These are phyloP conservation scores for Takifugu bimaculatus DNA, from an alignment of 2,113 vertebrate genomes.

Conservation along the genomic window DNA sequence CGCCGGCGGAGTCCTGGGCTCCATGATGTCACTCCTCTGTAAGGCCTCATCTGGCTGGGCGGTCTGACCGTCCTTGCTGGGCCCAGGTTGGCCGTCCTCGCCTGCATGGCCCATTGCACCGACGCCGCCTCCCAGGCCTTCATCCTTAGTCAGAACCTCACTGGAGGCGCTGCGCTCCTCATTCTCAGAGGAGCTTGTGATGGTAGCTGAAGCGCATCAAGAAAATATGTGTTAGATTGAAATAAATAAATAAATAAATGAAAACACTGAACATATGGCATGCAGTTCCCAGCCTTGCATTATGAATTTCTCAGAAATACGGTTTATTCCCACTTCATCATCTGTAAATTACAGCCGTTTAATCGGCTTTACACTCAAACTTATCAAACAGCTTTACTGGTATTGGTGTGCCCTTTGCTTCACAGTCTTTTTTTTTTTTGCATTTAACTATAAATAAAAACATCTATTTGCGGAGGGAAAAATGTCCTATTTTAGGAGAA, in stretches of 20 bases:
- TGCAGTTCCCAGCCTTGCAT: not conserved
- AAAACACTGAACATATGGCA: constrained; percentile 4
- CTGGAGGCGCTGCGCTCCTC: constrained; percentile 92
- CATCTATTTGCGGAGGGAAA: constrained; percentile 67
- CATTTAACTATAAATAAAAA: constrained; percentile 68
- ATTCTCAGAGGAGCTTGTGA: constrained; percentile 96
- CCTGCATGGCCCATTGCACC: constrained; percentile 67
- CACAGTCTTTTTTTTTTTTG: not conserved
- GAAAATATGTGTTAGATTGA: constrained; percentile 17
- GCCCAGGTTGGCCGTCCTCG: constrained; percentile 77
- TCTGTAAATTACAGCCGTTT: not conserved
- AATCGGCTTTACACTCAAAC: not conserved
- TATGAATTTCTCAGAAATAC: not conserved
- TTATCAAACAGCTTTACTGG: constrained; percentile 28
- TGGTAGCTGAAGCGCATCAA: constrained; percentile 79
- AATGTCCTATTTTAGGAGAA: constrained; percentile 73
- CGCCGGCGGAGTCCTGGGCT: constrained; percentile 60
- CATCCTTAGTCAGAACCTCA: constrained; percentile 88
- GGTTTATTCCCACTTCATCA: not conserved
- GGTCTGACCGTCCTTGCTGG: constrained; percentile 74
- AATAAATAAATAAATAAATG: not conserved
- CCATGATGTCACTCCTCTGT: constrained; percentile 43
- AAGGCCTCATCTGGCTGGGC: constrained; percentile 46
- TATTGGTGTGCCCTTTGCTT: constrained; percentile 21
- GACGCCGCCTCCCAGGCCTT: constrained; percentile 65